Conservation (phyloP, 1,140 invertebrate species). For the Penaeus chinensis region DNA sequence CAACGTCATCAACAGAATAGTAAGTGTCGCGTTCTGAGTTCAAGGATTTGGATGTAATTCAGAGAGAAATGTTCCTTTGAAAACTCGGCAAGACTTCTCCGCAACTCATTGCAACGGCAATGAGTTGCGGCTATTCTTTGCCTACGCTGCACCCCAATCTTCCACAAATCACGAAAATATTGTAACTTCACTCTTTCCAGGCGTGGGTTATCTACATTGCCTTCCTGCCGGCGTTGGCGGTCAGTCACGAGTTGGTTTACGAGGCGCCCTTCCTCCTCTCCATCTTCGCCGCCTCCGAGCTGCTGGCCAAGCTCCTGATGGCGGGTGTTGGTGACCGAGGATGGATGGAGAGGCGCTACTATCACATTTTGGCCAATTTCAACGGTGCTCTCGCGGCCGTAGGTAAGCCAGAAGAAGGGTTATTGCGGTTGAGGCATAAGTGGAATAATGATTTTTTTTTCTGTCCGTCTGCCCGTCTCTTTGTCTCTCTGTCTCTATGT, state of each 20-base stretch:
- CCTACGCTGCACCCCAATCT: no score
- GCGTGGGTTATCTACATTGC: conserved; percentile 17
- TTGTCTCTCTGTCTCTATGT: neutral
- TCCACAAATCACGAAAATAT: no score
- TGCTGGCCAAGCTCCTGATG: conserved; percentile 37
- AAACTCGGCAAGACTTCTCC: neutral
- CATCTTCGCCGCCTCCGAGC: conserved; percentile 32
- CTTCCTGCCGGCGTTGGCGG: conserved; percentile 31
- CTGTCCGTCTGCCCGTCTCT: no score
- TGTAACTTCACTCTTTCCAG: conserved; percentile 10
- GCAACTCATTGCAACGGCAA: no score
- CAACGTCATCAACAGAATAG: conserved; percentile 35
- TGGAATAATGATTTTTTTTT: neutral
- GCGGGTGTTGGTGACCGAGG: conserved; percentile 33
- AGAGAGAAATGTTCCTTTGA: neutral
- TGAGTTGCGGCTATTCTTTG: no score
- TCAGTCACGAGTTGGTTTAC: conserved; percentile 18
- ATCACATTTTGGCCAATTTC: conserved; percentile 20
- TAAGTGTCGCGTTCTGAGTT: neutral
- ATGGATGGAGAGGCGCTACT: conserved; percentile 38
- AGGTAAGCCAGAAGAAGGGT: neutral
- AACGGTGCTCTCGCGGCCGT: neutral
- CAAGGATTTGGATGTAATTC: neutral
- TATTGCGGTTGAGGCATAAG: neutral
- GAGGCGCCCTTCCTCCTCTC: conserved; percentile 30